Evolutionary conservation across 1,140 invertebrate species (phyloP).

Genomic region (Physella acuta): DNA sequence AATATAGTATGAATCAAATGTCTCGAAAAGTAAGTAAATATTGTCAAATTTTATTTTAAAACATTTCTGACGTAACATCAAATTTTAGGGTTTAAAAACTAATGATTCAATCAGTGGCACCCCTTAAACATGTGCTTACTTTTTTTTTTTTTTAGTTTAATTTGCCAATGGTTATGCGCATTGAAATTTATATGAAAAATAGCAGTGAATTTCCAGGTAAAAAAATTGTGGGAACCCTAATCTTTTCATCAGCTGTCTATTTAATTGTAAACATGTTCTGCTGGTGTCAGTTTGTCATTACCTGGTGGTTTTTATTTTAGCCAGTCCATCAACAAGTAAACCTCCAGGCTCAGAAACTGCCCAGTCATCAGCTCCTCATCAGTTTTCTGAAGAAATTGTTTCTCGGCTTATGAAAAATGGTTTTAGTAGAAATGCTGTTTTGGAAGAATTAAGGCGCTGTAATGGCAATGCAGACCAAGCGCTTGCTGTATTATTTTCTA

Average conservation of each 20-base stretch:
- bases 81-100: too few relatives aligned
- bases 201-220: too few relatives aligned
- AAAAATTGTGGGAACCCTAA: too few relatives aligned
- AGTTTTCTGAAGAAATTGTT: constrained; percentile 47
- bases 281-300: background rate
- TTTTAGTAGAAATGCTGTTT: constrained; percentile 47
- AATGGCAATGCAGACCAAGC: constrained; percentile 53
- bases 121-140: too few relatives aligned
- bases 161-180: too few relatives aligned
- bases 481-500: constrained; percentile 50
- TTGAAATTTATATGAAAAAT: too few relatives aligned
- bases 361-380: constrained; percentile 11
- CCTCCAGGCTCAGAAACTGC: constrained; percentile 1
- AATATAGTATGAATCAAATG: too few relatives aligned
- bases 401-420: constrained; percentile 43
- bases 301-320: background rate
- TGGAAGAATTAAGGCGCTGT: constrained; percentile 48
- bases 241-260: background rate
- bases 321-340: constrained; percentile 2
- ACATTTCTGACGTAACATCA: too few relatives aligned
- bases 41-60: too few relatives aligned
- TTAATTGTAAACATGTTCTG: background rate
- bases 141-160: too few relatives aligned
- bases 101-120: too few relatives aligned
- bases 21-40: too few relatives aligned